phyloP scores from a whole-genome alignment of 2,797 vertebrate genomes.

The Cirrhinus molitorella region DNA sequence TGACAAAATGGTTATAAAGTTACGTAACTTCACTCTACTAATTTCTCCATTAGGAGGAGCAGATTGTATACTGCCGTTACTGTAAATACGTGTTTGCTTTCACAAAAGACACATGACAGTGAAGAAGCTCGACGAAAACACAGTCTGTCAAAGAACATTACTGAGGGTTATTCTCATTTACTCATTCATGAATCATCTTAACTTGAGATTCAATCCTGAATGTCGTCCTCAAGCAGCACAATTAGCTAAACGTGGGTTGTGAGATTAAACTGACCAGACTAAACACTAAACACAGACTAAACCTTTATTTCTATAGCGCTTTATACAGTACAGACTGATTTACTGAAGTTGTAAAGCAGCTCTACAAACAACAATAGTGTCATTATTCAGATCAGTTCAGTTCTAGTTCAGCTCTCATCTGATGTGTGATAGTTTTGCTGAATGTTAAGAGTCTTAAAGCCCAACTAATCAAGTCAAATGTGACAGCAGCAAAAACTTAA shows the following conservation, averaged over 20 bases:
- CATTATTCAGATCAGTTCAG: neutral
- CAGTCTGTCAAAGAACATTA: neutral
- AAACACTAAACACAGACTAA: neutral
- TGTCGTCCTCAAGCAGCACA: neutral
- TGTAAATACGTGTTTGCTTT: slow-evolving; percentile 3
- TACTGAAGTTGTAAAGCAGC: neutral
- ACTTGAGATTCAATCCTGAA: neutral
- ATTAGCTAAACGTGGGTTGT: neutral
- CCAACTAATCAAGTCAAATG: neutral
- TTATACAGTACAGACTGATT: neutral
- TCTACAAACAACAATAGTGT: neutral
- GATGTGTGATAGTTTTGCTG: neutral
- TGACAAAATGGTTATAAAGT: slow-evolving; percentile 56
- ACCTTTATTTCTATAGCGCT: neutral
- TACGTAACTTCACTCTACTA: slow-evolving; percentile 53
- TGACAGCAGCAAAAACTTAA: neutral
- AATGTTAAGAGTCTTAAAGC: neutral
- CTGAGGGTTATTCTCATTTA: neutral
- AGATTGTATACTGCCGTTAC: slow-evolving; percentile 7
- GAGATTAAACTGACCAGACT: neutral
- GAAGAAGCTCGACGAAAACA: neutral
- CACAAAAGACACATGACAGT: neutral
- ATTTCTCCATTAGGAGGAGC: slow-evolving; percentile 42
- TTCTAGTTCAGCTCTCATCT: neutral
- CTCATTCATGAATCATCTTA: neutral